Conservation (phyloP, 1,140 invertebrate species). For the Papilio machaon region DNA sequence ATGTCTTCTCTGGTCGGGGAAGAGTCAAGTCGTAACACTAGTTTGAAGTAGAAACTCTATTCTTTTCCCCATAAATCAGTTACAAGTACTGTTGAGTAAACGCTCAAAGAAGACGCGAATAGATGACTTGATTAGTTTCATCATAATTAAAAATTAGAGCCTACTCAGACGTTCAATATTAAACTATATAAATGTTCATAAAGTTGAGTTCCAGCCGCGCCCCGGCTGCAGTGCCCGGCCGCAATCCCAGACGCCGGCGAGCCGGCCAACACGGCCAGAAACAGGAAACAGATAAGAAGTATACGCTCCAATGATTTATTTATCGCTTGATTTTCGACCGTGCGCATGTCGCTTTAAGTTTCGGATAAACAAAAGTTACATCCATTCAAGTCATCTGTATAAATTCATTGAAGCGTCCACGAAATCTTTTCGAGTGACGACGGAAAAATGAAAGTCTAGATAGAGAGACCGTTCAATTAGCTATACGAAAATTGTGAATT, state of each 20-base stretch:
- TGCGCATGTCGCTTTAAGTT: constrained; percentile 38
- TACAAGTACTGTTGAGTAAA: background rate
- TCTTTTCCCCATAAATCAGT: too few relatives aligned
- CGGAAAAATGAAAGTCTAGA: constrained; percentile 39
- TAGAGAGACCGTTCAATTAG: constrained; percentile 36
- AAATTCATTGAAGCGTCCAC: constrained; percentile 29
- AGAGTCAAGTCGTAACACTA: background rate
- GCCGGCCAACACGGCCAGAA: constrained; percentile 28
- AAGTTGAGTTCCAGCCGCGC: constrained; percentile 14
- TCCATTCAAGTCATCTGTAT: constrained; percentile 36
- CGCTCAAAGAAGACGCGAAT: background rate
- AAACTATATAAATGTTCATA: background rate
- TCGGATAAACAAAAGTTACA: constrained; percentile 36
- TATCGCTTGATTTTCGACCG: constrained; percentile 39
- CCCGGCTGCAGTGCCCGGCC: background rate
- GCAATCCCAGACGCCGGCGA: background rate
- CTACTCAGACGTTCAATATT: background rate
- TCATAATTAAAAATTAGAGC: background rate
- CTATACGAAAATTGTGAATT: constrained; percentile 35
- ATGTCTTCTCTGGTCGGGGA: too few relatives aligned
- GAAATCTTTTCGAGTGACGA: constrained; percentile 26
- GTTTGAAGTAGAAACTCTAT: background rate
- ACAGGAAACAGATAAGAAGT: constrained; percentile 36
- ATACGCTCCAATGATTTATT: constrained; percentile 36
- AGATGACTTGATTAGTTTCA: background rate